Evolutionary conservation across 1,140 invertebrate species (phyloP).

Genomic region (Plodia interpunctella): DNA sequence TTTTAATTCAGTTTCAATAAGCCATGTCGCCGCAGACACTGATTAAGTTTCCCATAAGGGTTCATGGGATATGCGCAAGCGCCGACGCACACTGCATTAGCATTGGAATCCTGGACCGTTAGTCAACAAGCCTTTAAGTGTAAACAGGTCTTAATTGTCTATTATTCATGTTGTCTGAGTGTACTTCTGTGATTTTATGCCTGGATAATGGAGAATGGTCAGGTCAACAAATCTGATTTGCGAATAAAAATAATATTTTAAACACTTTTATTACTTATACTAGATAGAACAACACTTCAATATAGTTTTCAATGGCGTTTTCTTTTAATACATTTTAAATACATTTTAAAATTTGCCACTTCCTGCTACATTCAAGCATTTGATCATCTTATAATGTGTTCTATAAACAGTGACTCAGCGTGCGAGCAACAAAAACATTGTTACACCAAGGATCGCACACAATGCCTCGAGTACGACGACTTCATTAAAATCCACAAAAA

Average conservation of each 20-base stretch:
- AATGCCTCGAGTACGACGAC: conserved; percentile 45
- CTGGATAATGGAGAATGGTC: no score
- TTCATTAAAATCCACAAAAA: conserved; percentile 53
- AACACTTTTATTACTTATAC: no score
- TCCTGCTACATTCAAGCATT: neutral
- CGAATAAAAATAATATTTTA: no score
- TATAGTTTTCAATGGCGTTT: no score
- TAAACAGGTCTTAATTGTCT: conserved; percentile 11
- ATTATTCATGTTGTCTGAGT: conserved; percentile 6
- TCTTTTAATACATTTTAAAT: no score
- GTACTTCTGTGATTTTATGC: no score
- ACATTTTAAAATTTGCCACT: neutral
- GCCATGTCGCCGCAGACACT: conserved; percentile 21
- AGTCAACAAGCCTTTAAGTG: conserved; percentile 17
- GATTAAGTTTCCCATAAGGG: conserved; percentile 18
- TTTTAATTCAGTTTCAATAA: conserved; percentile 27
- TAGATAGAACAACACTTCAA: no score
- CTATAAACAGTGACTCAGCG: conserved; percentile 8
- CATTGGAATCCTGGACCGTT: conserved; percentile 25
- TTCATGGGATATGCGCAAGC: conserved; percentile 17
- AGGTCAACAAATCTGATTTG: no score
- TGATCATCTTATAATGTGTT: conserved; percentile 2
- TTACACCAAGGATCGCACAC: conserved; percentile 17
- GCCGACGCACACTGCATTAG: conserved; percentile 16
- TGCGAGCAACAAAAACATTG: conserved; percentile 10